Evolutionary conservation across 2,113 vertebrate species (phyloP), one percentile per base, ranked within the genome.

Genomic region (Mesitornis unicolor): DNA sequence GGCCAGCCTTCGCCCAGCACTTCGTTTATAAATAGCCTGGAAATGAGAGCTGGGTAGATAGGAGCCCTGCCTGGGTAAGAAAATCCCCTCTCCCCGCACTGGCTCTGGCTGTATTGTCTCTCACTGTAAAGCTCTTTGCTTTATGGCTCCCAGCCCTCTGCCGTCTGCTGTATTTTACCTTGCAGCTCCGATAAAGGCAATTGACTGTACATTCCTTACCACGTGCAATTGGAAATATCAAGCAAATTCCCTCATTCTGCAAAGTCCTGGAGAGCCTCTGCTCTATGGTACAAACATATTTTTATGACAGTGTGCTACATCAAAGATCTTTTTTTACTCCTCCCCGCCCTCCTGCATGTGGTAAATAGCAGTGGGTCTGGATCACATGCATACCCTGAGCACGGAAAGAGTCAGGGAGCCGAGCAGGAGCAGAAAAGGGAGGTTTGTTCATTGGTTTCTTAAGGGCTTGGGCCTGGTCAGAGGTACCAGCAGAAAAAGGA

Each of bases 11-110:
- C 35, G 16, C 76, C 45, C 7, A 0, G 24, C 26, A 71, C 71
- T 79, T 40, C 21, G 16, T 36, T 42, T 92, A 91, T 90, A 95
- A 90, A 90, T 91, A 93, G 43, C 77, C 69, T 78, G 94, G 93
- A 92, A 95, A 97, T 3, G 69, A 85, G 90, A 97, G 84, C 59
- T 1, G 45, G 76, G 74, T 16, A 90, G 90, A 90, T 80, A 84
- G 85, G 89, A 90, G 86, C 84, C 57, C 42, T 0, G 6, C 69
- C 69, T 3, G 84, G 73, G 82, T 79, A 84, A 69, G 87, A 93
- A 79, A 88, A 83, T 68, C 76, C 33, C 70, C 57, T 35, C 81
- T 88, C 42, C 65, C 33, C 2, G 0, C 14, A 2, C 87, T 61
- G 79, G 17, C 78, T 93, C 70, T 79, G 70, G 31, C 65, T 71